Base-by-base conservation (phyloP, 2,113 vertebrate species). In the Ciconia maguari region DNA sequence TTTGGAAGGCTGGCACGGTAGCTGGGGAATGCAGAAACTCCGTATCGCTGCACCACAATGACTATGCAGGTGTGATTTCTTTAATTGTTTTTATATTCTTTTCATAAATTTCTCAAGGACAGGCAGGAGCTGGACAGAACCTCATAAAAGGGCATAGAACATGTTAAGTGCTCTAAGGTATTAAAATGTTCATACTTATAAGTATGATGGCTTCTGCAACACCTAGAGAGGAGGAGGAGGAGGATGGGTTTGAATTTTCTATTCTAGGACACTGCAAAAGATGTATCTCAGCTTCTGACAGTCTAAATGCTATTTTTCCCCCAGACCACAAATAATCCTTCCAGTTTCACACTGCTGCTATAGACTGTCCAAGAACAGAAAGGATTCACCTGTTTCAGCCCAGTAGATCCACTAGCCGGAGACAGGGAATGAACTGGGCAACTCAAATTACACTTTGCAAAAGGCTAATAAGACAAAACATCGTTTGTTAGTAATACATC, bases 1-100 rank as follows among this genome's bases (percentile, higher is more conserved):
- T 0, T 14, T 46, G 78, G 66, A 27, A 49, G 34, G 61, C 48
- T 27, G 60, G 34, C 0, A 8, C 2, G 0, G 48, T 0, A 3
- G 55, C 51, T 30, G 44, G 30, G 25, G 55, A 36, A 55, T 0
- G 17, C 19, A 52, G 83, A 11, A 44, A 42, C 26, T 13, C 32
- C 16, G 1, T 5, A 16, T 11, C 4, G 7, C 61, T 64, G 65
- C 30, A 2, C 49, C 57, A 16, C 64, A 9, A 2, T 2, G 17
- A 29, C n/a, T 15, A 5, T 68, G 68, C 4, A 0, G 62, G 24
- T 12, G 10, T 16, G 11, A 36, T 11, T 30, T 22, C 71, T 17
- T 49, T 11, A 19, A 79, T 16, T 46, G 15, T 3, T 41, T 62
- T 64, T 30, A 29, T 34, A 16, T 48, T 65, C 87, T 70, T 14